Evolutionary conservation across 2,888 invertebrate genomes (phyloP).

Genomic region (Perizoma affinitatum): DNA sequence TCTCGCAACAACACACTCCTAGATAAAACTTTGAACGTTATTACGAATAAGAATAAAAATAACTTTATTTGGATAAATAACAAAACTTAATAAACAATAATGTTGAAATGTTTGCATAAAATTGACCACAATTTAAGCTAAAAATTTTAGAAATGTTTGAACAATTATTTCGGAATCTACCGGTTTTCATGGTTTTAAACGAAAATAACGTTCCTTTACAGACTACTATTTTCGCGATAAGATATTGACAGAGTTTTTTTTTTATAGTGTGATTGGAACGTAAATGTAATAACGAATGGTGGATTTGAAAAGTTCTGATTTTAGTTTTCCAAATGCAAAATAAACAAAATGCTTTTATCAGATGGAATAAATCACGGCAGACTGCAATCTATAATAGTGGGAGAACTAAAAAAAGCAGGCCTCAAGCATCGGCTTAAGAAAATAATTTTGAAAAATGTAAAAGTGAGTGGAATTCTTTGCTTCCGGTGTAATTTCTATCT

Average conservation of each 20-base stretch:
- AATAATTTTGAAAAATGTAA: constrained; percentile 80
- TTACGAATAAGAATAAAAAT: too few species aligned
- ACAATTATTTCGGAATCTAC: constrained; percentile 5
- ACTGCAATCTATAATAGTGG: constrained; percentile 83
- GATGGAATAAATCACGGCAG: constrained; percentile 79
- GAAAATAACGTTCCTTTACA: constrained; percentile 12
- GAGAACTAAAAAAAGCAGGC: constrained; percentile 87
- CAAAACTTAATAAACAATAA: too few species aligned
- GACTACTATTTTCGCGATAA: too few species aligned
- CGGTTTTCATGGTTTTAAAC: constrained; percentile 11
- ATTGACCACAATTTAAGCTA: too few species aligned
- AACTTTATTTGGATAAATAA: too few species aligned
- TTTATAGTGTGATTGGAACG: not conserved
- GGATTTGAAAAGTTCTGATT: constrained; percentile 52
- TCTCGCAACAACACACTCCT: too few species aligned
- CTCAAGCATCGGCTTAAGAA: constrained; percentile 89
- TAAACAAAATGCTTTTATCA: constrained; percentile 76
- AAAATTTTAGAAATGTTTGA: too few species aligned
- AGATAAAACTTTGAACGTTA: too few species aligned
- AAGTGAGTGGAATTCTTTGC: constrained; percentile 62
- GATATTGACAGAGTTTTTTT: too few species aligned
- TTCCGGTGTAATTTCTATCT: constrained; percentile 16
- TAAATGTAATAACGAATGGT: constrained; percentile 52
- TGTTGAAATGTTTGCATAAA: too few species aligned
- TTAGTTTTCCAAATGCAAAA: constrained; percentile 42